A percentile compares a stretch with the other conserved stretches of the same genome.
Evolutionary conservation across 1,140 invertebrate species (phyloP).

Genomic region (Dreissena rostriformis): DNA sequence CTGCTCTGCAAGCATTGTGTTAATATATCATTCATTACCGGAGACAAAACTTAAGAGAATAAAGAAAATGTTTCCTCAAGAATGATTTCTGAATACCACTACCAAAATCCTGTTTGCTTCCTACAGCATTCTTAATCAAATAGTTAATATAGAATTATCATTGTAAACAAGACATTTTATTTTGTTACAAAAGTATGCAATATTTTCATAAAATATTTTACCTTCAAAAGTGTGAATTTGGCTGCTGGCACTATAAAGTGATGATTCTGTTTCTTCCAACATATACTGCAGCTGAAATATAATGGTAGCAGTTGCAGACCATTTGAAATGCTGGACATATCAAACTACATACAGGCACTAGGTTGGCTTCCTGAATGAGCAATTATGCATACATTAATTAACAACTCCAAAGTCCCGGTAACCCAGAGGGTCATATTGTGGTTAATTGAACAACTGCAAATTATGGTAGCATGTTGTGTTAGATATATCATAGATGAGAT

Average conservation of each 20-base stretch:
- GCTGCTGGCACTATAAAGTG: constrained; percentile 82
- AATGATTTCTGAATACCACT: background rate
- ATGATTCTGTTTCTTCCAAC: constrained; percentile 83
- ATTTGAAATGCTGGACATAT: too few relatives aligned
- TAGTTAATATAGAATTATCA: background rate
- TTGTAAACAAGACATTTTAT: too few relatives aligned
- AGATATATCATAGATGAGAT: too few relatives aligned
- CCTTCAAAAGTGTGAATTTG: constrained; percentile 81
- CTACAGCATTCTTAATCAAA: background rate
- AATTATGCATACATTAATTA: too few relatives aligned
- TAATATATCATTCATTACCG: background rate
- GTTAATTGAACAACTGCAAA: too few relatives aligned
- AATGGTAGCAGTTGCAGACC: background rate
- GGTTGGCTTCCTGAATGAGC: too few relatives aligned
- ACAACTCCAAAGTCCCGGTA: too few relatives aligned
- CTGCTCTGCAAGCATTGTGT: background rate
- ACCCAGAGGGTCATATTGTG: too few relatives aligned
- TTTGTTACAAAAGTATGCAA: too few relatives aligned
- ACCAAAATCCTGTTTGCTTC: background rate
- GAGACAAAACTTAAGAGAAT: too few relatives aligned
- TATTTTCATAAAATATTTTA: constrained; percentile 33
- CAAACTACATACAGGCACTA: too few relatives aligned
- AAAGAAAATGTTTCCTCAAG: background rate
- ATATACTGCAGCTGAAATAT: constrained; percentile 82
- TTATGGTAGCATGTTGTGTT: too few relatives aligned